phyloP scores from a whole-genome alignment of 2,888 invertebrate species.

The Tanypteryx hageni region DNA sequence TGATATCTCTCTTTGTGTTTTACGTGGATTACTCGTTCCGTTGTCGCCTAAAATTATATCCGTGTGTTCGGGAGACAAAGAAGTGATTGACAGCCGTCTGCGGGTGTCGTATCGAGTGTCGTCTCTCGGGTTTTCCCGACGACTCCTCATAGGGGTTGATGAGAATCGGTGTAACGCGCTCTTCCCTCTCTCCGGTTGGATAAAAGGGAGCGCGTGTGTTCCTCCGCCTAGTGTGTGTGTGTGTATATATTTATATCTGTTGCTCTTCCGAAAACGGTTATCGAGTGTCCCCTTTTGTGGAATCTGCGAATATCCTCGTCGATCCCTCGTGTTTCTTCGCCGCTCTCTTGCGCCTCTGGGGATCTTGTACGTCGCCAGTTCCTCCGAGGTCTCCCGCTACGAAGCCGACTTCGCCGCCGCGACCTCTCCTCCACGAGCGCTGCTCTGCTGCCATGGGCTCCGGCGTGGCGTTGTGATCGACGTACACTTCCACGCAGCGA shows the following conservation, averaged over 20 bases:
- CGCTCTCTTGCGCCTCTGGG: too few relatives aligned
- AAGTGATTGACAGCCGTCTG: neutral
- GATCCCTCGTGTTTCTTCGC: too few relatives aligned
- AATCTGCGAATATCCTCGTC: too few relatives aligned
- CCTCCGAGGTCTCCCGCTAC: neutral
- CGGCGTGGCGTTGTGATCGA: conserved; percentile 58
- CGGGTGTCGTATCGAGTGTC: neutral
- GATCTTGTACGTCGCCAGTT: neutral
- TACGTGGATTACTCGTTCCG: neutral
- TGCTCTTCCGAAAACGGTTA: too few relatives aligned
- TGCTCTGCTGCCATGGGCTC: conserved; percentile 38
- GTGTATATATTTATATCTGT: too few relatives aligned
- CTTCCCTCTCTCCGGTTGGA: neutral
- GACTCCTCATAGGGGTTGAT: too few relatives aligned
- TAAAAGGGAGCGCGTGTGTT: conserved; percentile 1
- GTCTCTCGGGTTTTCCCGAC: neutral
- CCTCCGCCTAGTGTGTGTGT: too few relatives aligned
- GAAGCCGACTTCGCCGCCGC: neutral
- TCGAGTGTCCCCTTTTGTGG: too few relatives aligned
- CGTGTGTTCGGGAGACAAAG: neutral
- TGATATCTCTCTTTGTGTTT: neutral
- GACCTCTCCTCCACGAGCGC: neutral
- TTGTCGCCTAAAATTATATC: neutral
- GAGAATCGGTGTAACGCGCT: too few relatives aligned
- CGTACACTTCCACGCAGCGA: neutral